A percentile compares a stretch with the other conserved stretches of the same genome.
Conservation (phyloP, 2,113 vertebrate genomes). For the Rhodinocichla rosea region DNA sequence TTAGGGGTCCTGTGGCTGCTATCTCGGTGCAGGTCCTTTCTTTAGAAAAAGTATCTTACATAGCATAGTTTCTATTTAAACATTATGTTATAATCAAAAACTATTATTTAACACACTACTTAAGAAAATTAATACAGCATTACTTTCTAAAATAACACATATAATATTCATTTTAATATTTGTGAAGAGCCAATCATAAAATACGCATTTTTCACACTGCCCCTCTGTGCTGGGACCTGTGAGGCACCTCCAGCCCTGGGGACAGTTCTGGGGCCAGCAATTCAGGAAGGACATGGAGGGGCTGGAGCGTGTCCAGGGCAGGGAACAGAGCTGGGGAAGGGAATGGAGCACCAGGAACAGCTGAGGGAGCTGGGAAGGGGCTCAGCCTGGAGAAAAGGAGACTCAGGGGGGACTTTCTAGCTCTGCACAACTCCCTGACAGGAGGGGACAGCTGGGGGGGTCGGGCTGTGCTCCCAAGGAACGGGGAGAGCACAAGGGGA, state of each 20-base stretch:
- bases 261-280: not conserved
- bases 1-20: too few species aligned
- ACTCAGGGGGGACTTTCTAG: not conserved
- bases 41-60: too few species aligned
- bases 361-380: not conserved
- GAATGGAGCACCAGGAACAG: accelerated
- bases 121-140: too few species aligned
- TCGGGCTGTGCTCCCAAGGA: not conserved
- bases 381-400: not conserved
- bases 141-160: too few species aligned
- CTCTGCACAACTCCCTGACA: not conserved
- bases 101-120: too few species aligned
- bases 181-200: too few species aligned
- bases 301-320: not conserved
- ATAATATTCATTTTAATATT: too few species aligned
- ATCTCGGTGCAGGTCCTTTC: too few species aligned
- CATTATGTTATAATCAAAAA: too few species aligned
- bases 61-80: too few species aligned
- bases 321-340: not conserved
- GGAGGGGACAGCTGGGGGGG: not conserved
- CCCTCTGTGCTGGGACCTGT: not conserved
- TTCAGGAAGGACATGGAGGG: not conserved
- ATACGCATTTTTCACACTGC: too few species aligned
- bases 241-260: not conserved
- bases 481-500: not conserved